Evolutionary conservation across 2,888 invertebrate genomes (phyloP), one percentile per base, ranked within the genome.

Genomic region (Oxytorus armatus): DNA sequence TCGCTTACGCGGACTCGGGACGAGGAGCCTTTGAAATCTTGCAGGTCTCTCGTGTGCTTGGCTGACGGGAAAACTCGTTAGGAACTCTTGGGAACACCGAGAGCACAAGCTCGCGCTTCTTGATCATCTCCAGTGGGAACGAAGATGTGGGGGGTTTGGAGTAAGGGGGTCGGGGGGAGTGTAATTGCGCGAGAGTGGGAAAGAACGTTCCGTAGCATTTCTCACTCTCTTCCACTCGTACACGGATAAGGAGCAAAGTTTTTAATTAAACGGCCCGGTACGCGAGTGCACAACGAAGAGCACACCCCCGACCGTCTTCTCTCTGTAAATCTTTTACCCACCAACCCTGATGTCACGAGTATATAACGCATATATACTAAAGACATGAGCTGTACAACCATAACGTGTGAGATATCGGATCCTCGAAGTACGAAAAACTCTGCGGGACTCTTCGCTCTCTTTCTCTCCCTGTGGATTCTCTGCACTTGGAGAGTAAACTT

Each of bases 91-190:
- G 68, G 53, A 76, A 80, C 53, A 66, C 53, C 33, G n/a, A 25
- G 68, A 65, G 68, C 69, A 47, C 18, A 59, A 21, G 49, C 73
- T 61, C 74, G 72, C 77, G 82, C 77, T 84, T 85, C 85, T 85
- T 86, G 86, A 86, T 87, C 83, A 87, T 87, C 85, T 59, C 73
- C 51, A 51, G 68, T 53, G 16, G 36, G 14, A 42, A 42, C 18
- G 25, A 36, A 36, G 70, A 10, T 8, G 42, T 29, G n/a, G 33
- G 39, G 14, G 53, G 65, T 72, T n/a, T n/a, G n/a, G n/a, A n/a
- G 36, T 8, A 42, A 42, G 18, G 25, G 44, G 44, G 70, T 14
- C 10, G 42, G 29, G n/a, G 33, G 39, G 14, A 66, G 65, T 72
- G 81, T 81, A 74, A 79, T 79, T 81, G 81, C 78, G 51, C 59